Percentiles rank a stretch among this genome's conserved stretches.
These are phyloP conservation scores for Gouania willdenowi DNA, from an alignment of 2,797 vertebrate species.

Conservation along the genomic window DNA sequence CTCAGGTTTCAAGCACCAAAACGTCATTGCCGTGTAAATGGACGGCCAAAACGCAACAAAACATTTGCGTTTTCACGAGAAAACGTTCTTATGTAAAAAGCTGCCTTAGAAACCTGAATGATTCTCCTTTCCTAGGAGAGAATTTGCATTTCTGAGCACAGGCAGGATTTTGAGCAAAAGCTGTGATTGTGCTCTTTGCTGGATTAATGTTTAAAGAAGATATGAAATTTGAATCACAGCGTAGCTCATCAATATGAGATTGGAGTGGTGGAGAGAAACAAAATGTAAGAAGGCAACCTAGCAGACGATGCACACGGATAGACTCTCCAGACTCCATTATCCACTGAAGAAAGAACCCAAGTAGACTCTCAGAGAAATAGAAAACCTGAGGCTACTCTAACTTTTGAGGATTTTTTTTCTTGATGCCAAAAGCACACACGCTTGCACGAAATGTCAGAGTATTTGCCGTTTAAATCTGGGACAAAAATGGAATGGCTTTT, in stretches of 20 bases:
- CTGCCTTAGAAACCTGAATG: no score
- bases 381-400: constrained; percentile 42
- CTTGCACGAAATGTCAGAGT: constrained; percentile 14
- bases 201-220: constrained; percentile 81
- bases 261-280: constrained; percentile 67
- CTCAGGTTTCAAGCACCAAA: no score
- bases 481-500: constrained; percentile 17
- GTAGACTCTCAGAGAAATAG: constrained; percentile 37
- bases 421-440: constrained; percentile 37
- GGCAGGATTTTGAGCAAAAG: constrained; percentile 75
- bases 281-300: constrained; percentile 64
- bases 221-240: constrained; percentile 75
- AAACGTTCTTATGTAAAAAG: no score
- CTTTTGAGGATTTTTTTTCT: constrained; percentile 39
- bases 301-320: constrained; percentile 58
- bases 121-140: constrained; percentile 50
- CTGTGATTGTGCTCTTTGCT: constrained; percentile 75
- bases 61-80: no score
- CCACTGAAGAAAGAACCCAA: constrained; percentile 27
- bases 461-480: constrained; percentile 23
- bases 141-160: constrained; percentile 77
- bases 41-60: no score
- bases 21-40: no score
- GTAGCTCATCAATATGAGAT: constrained; percentile 82
- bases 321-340: constrained; percentile 57